Conservation (phyloP, 2,113 vertebrate species). For the Trochalopteron elliotii region DNA sequence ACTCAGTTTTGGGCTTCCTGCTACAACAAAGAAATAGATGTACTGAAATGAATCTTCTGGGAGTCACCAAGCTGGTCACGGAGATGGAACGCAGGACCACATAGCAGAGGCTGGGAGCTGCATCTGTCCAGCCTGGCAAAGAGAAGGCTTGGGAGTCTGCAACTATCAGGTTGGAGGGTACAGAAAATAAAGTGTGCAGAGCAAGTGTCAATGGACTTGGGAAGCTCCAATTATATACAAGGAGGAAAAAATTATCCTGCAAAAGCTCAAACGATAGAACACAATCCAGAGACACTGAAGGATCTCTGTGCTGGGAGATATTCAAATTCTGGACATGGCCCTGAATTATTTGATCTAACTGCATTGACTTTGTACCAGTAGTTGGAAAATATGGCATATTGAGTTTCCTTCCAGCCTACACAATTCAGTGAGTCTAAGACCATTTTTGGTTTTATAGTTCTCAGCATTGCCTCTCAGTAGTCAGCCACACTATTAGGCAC, state of each 20-base stretch:
- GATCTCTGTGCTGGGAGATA: not conserved
- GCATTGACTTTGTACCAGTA: not conserved
- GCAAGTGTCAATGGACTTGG: not conserved
- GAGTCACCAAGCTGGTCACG: not conserved
- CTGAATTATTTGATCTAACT: not conserved
- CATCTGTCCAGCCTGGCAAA: not conserved
- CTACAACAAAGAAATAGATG: not conserved
- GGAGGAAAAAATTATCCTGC: not conserved
- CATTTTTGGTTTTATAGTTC: not conserved
- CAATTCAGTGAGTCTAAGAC: not conserved
- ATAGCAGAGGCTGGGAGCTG: not conserved
- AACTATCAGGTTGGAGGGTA: not conserved
- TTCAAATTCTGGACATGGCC: not conserved
- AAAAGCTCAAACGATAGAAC: not conserved
- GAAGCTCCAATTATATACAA: not conserved
- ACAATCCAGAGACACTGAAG: not conserved
- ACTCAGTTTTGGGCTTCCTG: not conserved
- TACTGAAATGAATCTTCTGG: not conserved
- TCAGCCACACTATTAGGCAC: not conserved
- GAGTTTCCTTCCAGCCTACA: not conserved
- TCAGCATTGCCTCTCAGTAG: not conserved
- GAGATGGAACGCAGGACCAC: not conserved
- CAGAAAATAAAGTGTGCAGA: not conserved
- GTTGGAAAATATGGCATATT: not conserved
- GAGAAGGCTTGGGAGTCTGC: not conserved